phyloP scores from a whole-genome alignment of 2,797 vertebrate genomes.

The Erethizon dorsatum region DNA sequence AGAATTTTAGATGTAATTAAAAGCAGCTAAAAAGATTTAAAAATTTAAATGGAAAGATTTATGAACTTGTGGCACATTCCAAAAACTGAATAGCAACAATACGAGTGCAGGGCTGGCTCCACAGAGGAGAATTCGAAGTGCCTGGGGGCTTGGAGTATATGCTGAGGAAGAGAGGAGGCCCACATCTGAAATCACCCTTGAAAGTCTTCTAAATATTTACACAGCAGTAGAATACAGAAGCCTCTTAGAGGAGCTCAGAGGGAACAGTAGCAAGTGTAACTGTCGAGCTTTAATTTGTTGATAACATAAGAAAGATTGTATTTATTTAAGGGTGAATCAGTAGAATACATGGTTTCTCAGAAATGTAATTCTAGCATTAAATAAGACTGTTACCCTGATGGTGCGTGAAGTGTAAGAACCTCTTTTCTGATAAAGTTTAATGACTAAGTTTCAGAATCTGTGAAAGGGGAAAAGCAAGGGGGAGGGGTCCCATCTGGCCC shows the following conservation, averaged over 20 bases:
- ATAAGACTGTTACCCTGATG: not conserved
- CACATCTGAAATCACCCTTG: conserved; percentile 52
- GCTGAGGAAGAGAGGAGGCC: conserved; percentile 56
- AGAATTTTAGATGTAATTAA: conserved; percentile 69
- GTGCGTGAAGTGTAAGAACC: not conserved
- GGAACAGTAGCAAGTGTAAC: conserved; percentile 81
- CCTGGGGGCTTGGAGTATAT: conserved; percentile 49
- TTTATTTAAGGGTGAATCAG: conserved; percentile 65
- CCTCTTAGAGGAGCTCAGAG: conserved; percentile 68
- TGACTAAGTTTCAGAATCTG: not conserved
- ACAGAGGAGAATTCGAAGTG: not conserved
- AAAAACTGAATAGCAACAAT: conserved; percentile 67
- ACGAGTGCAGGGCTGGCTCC: not conserved
- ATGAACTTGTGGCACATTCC: conserved; percentile 56
- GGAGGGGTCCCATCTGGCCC: not conserved
- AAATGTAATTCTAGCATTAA: conserved; percentile 53
- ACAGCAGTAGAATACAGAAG: conserved; percentile 55
- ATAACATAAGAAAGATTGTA: conserved; percentile 70
- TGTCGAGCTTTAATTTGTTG: conserved; percentile 73
- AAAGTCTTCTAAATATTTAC: not conserved
- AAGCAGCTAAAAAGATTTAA: conserved; percentile 76
- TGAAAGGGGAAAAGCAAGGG: not conserved
- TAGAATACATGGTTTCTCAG: conserved; percentile 45
- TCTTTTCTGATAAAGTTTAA: conserved; percentile 51
- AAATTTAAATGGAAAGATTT: conserved; percentile 70